Base-by-base conservation (phyloP, 2,113 vertebrate genomes). In the Trachemys scripta region DNA sequence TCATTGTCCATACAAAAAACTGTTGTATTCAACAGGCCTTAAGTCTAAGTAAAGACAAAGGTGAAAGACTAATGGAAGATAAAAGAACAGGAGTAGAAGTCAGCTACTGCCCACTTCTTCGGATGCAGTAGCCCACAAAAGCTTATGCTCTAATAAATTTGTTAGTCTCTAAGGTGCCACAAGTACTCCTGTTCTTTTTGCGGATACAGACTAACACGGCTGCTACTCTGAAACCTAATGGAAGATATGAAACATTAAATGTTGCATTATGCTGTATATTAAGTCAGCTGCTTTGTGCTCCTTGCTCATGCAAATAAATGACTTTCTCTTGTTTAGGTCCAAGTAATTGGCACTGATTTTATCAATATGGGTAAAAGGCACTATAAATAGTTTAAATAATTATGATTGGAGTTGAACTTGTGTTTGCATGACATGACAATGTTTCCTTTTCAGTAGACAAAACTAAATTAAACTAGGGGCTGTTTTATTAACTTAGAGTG, bases 401-500 rank as follows among this genome's bases (percentile, higher is more conserved):
- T 69, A n/a, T 69, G 65, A 69, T 76, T 76, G 75, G 10, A 76
- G 22, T 11, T 76, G 38, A 76, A 47, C 42, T 76, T 88, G 6
- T 25, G 8, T 38, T 80, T 65, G 72, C 75, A 5, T 16, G 24
- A 22, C 20, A 3, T n/a, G 65, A 69, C 35, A 69, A 76, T 29
- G 3, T 47, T 85, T 92, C 4, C 86, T 87, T 83, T 62, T 85
- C 10, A 88, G 50, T 29, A 35, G 12, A 79, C n/a, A 57, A 90
- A 78, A 31, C 78, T 81, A 47, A 88, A 42, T 80, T 92, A 90
- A 95, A 95, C 90, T 65, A 69, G 31, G 5, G n/a, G 38, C 56
- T 92, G 31, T 82, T 17, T 94, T 88, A 92, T 59, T 97, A 83
- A 95, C 84, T 95, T 93, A 19, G 4, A 82, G 8, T 0, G 84